Base-by-base conservation (phyloP, 1,140 invertebrate species). In the Eupristina koningsbergeri region DNA sequence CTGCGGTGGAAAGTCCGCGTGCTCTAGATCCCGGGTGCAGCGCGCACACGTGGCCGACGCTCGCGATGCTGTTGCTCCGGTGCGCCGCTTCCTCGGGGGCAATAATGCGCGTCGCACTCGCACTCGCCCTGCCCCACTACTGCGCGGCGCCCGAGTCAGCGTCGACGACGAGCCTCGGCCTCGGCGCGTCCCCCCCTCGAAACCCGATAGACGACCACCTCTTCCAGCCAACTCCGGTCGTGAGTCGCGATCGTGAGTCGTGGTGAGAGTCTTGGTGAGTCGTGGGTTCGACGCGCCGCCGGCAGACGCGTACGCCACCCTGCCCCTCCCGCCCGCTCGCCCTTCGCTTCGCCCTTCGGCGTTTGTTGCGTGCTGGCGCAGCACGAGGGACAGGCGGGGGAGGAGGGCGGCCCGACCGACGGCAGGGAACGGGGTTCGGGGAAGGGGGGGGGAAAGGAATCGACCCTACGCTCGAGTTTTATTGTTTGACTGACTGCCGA, bases 131-230 rank as follows among this genome's bases (percentile, higher is more conserved):
- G 76, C 61, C 61, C 76, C 61, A 34, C 74, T 36, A 31, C 17
- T 50, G 17, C 13, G 63, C 36, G 67, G 13, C 67, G 22, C 26
- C 76, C 47, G 47, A 50, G 47, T n/a, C n/a, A n/a, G n/a, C n/a
- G n/a, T n/a, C 47, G 47, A 50, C 47, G 47, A 34, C 8, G 26
- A n/a, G n/a, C 11, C 64, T 36, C 22, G 69, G 39, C 41, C 19
- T 45, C 45, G n/a, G 31, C 36, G 45, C 13, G 71, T 81, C 50
- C 80, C 80, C 80, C 69, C 31, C 29, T 76, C 22, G 47, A 74
- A 81, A 81, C 80, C 39, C 80, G 69, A 81, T 81, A 58, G 53
- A 58, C 53, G 53, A 58, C 53, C 53, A 22, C 26, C 53, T 58
- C 53, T 22, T 58, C 19, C 53, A 58, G 53, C 22, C 31, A 19